phyloP scores from a whole-genome alignment of 2,113 vertebrate species.

The Cyanoderma ruficeps region DNA sequence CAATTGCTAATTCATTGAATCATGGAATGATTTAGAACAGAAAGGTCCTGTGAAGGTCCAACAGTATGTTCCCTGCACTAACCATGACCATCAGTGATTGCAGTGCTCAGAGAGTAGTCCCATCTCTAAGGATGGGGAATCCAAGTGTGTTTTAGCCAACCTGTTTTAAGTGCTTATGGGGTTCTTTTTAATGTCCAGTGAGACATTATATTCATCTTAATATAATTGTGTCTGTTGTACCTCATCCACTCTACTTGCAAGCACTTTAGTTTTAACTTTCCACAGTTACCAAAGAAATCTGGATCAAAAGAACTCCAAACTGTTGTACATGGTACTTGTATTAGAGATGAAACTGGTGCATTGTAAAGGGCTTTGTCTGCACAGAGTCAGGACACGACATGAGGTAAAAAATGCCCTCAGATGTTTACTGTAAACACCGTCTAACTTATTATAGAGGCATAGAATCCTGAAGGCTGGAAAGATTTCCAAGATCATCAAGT shows the following conservation, averaged over 20 bases:
- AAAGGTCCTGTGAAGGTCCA: background rate
- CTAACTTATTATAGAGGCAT: background rate
- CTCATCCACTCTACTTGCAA: background rate
- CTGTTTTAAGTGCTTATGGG: background rate
- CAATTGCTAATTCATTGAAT: background rate
- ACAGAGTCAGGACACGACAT: background rate
- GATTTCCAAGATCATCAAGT: background rate
- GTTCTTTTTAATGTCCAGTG: background rate
- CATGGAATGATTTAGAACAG: background rate
- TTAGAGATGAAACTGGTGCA: background rate
- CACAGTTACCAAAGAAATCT: background rate
- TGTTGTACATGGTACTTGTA: background rate
- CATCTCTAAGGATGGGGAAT: background rate
- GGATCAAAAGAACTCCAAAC: background rate
- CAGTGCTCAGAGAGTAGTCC: background rate
- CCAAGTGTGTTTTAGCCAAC: background rate
- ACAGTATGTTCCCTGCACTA: background rate
- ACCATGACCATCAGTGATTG: background rate
- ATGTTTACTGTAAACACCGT: background rate
- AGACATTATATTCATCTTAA: background rate
- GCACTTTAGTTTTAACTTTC: background rate
- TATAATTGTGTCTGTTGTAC: background rate
- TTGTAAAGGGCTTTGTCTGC: background rate
- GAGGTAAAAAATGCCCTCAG: background rate
- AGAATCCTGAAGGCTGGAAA: background rate